Evolutionary conservation across 2,888 invertebrate species (phyloP), one percentile per base, ranked within the genome.

Genomic region (Thereva nobilitata): DNA sequence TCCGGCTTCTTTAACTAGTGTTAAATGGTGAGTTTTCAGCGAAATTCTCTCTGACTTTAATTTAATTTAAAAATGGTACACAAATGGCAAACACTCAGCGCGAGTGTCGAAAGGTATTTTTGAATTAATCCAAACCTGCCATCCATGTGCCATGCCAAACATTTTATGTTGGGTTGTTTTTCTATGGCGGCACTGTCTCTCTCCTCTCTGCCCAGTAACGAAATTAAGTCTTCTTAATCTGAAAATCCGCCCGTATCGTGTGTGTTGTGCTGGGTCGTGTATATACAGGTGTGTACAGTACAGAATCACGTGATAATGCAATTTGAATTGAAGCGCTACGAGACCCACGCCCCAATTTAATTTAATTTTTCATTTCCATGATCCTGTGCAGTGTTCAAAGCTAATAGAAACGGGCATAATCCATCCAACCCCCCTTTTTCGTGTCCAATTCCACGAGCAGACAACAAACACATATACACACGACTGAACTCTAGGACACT

Each of bases 1-100:
- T 82, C 95, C 95, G 0, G 89, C 91, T 35, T 86, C 89, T 7
- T 82, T 95, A 41, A 85, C 83, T 55, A 85, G 85, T 71, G 92
- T 92, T 57, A 84, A 86, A 73, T 95, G 95, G 95, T 93, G 76
- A 79, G 78, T 76, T 9, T 41, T 23, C 23, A 23, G 23, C 23
- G 23, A 52, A 41, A 40, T 55, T 47, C 44, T 40, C 37, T 23
- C 23, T 23, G 23, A 23, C 23, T 23, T 23, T 23, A 23, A 23
- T 23, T 23, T 23, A 23, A 23, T 23, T 23, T 23, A 23, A 23
- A 23, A 23, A 23, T 23, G 23, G 23, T 23, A 23, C 23, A 23
- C 23, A 23, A 23, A 23, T 23, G 23, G 23, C 23, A 23, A 23
- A 23, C 23, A 23, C 23, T 23, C 23, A 23, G 23, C 23, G 23